These are phyloP conservation scores for Pristionchus japonicus DNA, from an alignment of 2,888 invertebrate genomes.

Conservation along the genomic window DNA sequence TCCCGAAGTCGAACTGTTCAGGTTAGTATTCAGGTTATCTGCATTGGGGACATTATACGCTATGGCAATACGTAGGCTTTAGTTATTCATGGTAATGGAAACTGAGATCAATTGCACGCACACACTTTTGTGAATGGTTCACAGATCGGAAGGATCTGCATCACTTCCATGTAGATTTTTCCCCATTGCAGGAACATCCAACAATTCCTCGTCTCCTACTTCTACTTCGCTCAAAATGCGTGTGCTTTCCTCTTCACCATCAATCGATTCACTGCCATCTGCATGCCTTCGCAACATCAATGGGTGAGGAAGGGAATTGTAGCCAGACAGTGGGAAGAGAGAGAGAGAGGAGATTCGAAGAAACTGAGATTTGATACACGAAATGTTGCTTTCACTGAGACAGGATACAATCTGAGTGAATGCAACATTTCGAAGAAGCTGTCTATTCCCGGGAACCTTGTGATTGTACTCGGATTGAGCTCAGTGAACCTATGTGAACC, in stretches of 20 bases:
- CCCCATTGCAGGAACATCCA: neutral
- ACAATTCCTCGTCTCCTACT: neutral
- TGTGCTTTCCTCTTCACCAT: slow-evolving; percentile 35
- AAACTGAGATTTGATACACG: too few species aligned
- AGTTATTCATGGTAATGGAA: too few species aligned
- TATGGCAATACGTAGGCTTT: too few species aligned
- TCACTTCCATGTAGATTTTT: too few species aligned
- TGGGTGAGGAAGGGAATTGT: neutral
- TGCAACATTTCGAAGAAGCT: neutral
- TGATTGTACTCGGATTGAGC: neutral
- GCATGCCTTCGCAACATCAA: neutral
- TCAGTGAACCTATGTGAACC: neutral
- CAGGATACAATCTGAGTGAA: neutral
- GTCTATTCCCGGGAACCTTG: neutral
- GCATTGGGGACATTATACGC: neutral
- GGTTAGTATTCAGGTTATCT: neutral
- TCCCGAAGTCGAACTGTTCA: neutral
- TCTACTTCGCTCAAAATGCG: slow-evolving; percentile 33
- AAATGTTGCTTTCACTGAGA: too few species aligned
- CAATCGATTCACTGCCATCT: slow-evolving; percentile 38
- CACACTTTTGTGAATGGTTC: too few species aligned
- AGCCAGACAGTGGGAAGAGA: neutral
- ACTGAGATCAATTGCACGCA: too few species aligned
- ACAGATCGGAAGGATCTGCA: too few species aligned
- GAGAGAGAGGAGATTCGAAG: neutral